These are phyloP conservation scores for Forbesichthys papilliferus DNA, from an alignment of 2,113 vertebrate species.

Conservation along the genomic window DNA sequence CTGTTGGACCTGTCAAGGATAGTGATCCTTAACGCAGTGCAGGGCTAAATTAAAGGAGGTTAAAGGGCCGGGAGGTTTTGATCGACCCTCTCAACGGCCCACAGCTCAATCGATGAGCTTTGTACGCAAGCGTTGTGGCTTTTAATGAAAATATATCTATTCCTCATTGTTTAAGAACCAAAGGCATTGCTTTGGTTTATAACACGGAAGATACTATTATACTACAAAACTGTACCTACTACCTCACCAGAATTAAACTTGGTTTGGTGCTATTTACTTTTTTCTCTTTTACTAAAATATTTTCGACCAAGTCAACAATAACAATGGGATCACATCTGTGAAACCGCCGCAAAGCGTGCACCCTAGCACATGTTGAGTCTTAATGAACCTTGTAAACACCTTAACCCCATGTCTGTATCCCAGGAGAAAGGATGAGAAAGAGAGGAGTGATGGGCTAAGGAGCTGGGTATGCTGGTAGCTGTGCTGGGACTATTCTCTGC, in stretches of 20 bases:
- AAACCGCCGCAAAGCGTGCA: background rate
- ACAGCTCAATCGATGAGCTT: constrained; percentile 1
- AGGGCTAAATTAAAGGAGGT: constrained; percentile 5
- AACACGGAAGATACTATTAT: background rate
- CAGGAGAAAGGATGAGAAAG: background rate
- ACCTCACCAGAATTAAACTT: background rate
- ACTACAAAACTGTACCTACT: background rate
- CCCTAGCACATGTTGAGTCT: background rate
- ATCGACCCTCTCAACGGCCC: too few relatives aligned
- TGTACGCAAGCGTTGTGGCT: background rate
- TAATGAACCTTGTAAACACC: constrained; percentile 8
- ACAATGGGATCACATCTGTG: background rate
- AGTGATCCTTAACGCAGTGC: constrained; percentile 22
- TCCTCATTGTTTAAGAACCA: background rate
- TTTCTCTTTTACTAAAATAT: background rate
- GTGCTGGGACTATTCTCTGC: background rate
- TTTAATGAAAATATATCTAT: background rate
- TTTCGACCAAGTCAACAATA: background rate
- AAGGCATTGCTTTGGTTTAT: background rate
- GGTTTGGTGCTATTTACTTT: too few relatives aligned
- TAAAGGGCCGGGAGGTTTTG: background rate
- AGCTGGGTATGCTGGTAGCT: constrained; percentile 8
- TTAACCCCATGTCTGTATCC: constrained; percentile 18
- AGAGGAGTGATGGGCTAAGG: constrained; percentile 4
- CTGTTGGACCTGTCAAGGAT: constrained; percentile 34